A percentile compares a stretch with the other conserved stretches of the same genome.
Conservation (phyloP, 2,797 vertebrate species). For the Sebastes oblongus region DNA sequence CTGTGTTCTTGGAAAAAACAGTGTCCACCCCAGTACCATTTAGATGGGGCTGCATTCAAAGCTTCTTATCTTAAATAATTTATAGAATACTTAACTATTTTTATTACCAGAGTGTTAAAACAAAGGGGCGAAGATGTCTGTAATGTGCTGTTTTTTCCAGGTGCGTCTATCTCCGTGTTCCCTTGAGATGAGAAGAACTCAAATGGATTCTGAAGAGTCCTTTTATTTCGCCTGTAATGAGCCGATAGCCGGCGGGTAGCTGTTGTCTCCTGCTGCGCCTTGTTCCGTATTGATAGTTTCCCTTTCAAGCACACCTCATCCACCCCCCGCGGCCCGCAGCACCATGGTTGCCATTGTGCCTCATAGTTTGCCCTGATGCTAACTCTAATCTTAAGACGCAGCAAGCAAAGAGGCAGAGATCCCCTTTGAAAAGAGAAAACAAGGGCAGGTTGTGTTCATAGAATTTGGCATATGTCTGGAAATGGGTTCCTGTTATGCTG, state of each 20-base stretch:
- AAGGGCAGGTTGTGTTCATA: constrained; percentile 58
- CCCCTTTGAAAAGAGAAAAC: constrained; percentile 60
- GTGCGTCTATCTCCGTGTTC: constrained; percentile 30
- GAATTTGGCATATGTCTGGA: constrained; percentile 67
- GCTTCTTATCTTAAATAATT: constrained; percentile 3
- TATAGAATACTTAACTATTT: background rate
- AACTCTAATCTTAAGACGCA: constrained; percentile 69
- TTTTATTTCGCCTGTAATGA: constrained; percentile 77
- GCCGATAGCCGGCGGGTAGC: constrained; percentile 71
- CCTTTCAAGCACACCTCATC: constrained; percentile 69
- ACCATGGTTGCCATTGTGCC: constrained; percentile 56
- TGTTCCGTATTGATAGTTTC: constrained; percentile 71
- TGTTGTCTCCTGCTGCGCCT: constrained; percentile 71
- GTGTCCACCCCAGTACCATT: background rate
- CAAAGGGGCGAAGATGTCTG: background rate
- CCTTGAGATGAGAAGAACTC: constrained; percentile 46
- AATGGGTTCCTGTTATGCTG: constrained; percentile 68
- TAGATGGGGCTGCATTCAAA: constrained; percentile 3
- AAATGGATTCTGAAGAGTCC: constrained; percentile 54
- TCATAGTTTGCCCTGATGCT: constrained; percentile 51
- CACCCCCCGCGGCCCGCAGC: constrained; percentile 53
- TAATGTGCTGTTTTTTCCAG: constrained; percentile 20
- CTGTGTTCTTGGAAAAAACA: constrained; percentile 35
- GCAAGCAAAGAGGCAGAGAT: constrained; percentile 48
- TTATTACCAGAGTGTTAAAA: constrained; percentile 7